Evolutionary conservation across 2,888 invertebrate genomes (phyloP).

Genomic region (Neoitamus cyanurus): DNA sequence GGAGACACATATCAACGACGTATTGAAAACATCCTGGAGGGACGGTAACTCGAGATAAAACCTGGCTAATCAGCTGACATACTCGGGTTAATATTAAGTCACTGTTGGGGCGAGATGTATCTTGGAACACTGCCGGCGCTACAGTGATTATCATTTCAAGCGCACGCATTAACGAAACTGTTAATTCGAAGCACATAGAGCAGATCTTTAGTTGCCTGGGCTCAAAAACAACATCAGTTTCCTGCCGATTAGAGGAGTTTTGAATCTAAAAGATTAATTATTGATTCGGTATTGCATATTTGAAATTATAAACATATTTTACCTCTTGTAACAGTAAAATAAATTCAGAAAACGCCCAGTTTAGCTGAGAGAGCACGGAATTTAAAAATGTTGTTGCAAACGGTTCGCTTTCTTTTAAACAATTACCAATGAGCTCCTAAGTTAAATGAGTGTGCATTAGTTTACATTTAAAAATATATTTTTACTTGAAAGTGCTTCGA

Average conservation of each 20-base stretch:
- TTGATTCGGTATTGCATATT: too few species aligned
- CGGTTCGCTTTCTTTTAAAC: constrained; percentile 72
- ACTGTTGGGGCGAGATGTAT: constrained; percentile 74
- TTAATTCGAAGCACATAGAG: constrained; percentile 85
- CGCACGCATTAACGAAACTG: constrained; percentile 80
- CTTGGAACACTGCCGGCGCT: constrained; percentile 74
- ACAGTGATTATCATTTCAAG: constrained; percentile 81
- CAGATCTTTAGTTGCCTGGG: constrained; percentile 83
- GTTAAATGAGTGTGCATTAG: neutral
- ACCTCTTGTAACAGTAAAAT: constrained; percentile 86
- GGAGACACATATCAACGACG: constrained; percentile 71
- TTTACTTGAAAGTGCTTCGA: constrained; percentile 62
- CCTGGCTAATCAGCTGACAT: constrained; percentile 81
- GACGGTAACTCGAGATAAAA: constrained; percentile 80
- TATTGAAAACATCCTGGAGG: constrained; percentile 76
- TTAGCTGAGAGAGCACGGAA: constrained; percentile 82
- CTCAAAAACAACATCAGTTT: constrained; percentile 74
- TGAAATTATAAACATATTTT: constrained; percentile 33
- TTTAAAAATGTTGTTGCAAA: constrained; percentile 78
- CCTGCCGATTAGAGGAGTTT: constrained; percentile 70
- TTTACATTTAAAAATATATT: neutral
- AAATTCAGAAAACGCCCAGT: constrained; percentile 91
- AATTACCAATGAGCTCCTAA: constrained; percentile 73
- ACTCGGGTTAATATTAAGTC: constrained; percentile 78
- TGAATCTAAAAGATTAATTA: constrained; percentile 73